Conservation (phyloP, 2,797 vertebrate genomes). For the Acropternis orthonyx region DNA sequence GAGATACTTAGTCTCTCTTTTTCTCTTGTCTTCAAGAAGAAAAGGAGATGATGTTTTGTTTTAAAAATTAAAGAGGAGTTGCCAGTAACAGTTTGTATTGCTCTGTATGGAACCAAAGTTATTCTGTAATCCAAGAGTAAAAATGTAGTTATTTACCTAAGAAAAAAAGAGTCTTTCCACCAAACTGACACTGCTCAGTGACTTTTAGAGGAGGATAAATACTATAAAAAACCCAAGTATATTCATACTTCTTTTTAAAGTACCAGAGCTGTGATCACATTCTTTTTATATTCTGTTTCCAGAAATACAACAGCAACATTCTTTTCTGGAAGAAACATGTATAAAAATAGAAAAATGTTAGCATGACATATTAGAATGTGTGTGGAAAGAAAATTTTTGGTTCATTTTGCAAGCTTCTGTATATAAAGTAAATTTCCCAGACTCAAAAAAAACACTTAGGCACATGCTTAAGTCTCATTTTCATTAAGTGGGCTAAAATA, state of each 20-base stretch:
- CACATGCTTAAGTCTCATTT: background rate
- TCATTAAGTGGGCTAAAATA: background rate
- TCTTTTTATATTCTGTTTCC: slow-evolving; percentile 12
- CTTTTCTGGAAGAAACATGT: background rate
- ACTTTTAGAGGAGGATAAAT: background rate
- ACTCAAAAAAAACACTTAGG: background rate
- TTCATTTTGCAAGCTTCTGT: background rate
- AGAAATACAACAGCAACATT: background rate
- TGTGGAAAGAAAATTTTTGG: background rate
- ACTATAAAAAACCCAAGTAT: background rate
- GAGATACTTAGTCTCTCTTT: slow-evolving; percentile 13
- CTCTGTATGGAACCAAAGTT: background rate
- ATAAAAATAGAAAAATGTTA: slow-evolving; percentile 4
- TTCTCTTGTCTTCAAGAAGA: slow-evolving; percentile 34
- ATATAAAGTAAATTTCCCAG: background rate
- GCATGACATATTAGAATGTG: background rate
- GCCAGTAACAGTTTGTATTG: slow-evolving; percentile 2
- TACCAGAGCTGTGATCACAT: background rate
- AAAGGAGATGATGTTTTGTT: slow-evolving; percentile 13
- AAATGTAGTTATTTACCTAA: background rate
- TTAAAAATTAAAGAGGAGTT: slow-evolving; percentile 49
- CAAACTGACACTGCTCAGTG: background rate
- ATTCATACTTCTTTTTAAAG: background rate
- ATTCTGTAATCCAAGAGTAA: background rate
- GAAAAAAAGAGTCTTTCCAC: background rate